Evolutionary conservation across 2,113 vertebrate genomes (phyloP), one percentile per base, ranked within the genome.

Genomic region (Semnornis frantzii): DNA sequence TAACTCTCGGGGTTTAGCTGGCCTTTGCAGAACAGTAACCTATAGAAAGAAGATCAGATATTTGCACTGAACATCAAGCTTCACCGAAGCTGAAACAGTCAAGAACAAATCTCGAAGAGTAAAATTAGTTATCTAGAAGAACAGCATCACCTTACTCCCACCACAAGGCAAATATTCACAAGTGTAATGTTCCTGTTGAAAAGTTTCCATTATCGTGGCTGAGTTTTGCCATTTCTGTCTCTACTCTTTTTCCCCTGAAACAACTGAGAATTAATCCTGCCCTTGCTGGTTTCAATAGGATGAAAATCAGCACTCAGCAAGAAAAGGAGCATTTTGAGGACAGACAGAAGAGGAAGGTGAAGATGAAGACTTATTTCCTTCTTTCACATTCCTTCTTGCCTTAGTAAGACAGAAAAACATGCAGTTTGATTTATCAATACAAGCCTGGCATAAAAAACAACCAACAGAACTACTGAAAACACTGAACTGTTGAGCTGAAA

Each of bases 1-100:
- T 25, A 95, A 82, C 8, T 83, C 83, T 39, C 76, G 90, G 13
- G 95, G 81, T 79, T 97, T 98, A n/a, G 89, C 12, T 63, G 94
- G 94, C 87, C 93, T 98, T 75, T 98, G 99, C 55, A 97, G 90
- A 92, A 99, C 75, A 74, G 97, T 98, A 66, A 99, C 98, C 99
- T 99, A 79, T 50, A 95, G 95, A 91, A 94, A 93, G 23, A 90
- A 91, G 74, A 90, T 90, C 12, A 75, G 24, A 27, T 18, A 84
- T 3, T 33, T 85, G n/a, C 8, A 5, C 23, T 90, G 21, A 92
- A 52, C 15, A 37, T 18, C 21, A 42, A 30, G 65, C 8, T 82
- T 59, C n/a, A 42, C 39, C 46, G 13, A 37, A 94, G 74, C 8
- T 71, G 11, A 25, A 81, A 2, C 1, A 4, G 37, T 48, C 23